Conservation (phyloP, 2,888 invertebrate species). For the Clistopyga incitator region DNA sequence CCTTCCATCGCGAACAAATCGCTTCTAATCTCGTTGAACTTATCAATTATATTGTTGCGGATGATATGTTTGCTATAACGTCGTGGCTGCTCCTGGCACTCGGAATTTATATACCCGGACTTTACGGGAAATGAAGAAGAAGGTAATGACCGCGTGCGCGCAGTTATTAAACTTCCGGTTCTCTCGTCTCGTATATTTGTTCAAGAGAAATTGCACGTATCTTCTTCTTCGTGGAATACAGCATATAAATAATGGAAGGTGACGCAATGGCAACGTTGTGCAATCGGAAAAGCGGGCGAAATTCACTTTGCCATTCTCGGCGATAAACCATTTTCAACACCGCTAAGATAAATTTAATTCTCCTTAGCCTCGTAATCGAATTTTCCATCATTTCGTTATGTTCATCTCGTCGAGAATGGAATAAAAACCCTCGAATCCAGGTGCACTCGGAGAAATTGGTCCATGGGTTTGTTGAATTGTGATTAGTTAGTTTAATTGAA, state of each 20-base stretch:
- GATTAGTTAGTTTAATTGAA: no score
- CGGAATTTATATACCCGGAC: neutral
- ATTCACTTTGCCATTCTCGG: neutral
- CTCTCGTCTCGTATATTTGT: constrained; percentile 10
- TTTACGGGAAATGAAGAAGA: neutral
- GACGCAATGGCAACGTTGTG: constrained; percentile 31
- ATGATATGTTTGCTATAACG: neutral
- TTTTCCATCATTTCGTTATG: neutral
- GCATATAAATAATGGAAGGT: neutral
- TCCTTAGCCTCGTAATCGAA: neutral
- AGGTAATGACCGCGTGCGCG: neutral
- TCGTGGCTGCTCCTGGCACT: neutral
- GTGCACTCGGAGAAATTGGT: neutral
- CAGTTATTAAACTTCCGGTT: constrained; percentile 29
- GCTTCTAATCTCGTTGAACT: constrained; percentile 17
- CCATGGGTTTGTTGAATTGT: no score
- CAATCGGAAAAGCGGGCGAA: constrained; percentile 5
- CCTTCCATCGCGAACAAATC: neutral
- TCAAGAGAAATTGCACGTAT: neutral
- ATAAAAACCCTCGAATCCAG: neutral
- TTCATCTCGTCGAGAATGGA: neutral
- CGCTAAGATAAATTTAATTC: neutral
- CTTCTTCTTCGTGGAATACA: neutral
- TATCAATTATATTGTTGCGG: neutral
- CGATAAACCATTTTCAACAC: neutral